Conservation (phyloP, 2,797 vertebrate genomes). For the Alcedo quadribrachys region DNA sequence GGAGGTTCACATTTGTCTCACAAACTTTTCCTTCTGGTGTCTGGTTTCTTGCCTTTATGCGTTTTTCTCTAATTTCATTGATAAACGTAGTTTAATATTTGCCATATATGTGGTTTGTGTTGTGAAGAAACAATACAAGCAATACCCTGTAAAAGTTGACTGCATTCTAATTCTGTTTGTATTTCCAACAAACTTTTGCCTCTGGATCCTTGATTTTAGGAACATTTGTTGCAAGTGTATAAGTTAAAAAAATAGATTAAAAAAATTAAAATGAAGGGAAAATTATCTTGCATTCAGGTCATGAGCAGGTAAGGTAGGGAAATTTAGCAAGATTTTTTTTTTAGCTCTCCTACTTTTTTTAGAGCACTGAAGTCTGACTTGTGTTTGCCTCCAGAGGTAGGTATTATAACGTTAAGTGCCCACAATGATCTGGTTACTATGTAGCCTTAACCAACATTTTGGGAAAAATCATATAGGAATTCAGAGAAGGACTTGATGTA, state of each 20-base stretch:
- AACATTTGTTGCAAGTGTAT: neutral
- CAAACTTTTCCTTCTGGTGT: neutral
- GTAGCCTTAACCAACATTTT: neutral
- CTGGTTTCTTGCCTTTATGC: neutral
- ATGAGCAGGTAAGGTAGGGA: neutral
- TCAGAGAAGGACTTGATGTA: neutral
- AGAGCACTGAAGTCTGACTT: neutral
- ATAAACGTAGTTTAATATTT: neutral
- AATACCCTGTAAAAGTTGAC: neutral
- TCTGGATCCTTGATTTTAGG: neutral
- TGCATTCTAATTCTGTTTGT: neutral
- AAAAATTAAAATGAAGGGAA: accelerated
- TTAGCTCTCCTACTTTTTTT: neutral
- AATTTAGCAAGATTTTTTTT: neutral
- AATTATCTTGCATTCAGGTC: neutral
- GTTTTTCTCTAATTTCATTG: neutral
- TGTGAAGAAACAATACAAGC: neutral
- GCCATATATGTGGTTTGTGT: too few relatives aligned
- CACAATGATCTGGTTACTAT: neutral
- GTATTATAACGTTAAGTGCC: neutral
- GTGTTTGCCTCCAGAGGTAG: neutral
- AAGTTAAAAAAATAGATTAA: neutral
- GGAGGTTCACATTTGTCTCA: neutral
- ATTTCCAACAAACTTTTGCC: neutral
- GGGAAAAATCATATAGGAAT: neutral